Percentiles rank a stretch among this genome's conserved stretches.
Evolutionary conservation across 2,888 invertebrate genomes (phyloP).

Genomic region (Priocnemis perturbator): DNA sequence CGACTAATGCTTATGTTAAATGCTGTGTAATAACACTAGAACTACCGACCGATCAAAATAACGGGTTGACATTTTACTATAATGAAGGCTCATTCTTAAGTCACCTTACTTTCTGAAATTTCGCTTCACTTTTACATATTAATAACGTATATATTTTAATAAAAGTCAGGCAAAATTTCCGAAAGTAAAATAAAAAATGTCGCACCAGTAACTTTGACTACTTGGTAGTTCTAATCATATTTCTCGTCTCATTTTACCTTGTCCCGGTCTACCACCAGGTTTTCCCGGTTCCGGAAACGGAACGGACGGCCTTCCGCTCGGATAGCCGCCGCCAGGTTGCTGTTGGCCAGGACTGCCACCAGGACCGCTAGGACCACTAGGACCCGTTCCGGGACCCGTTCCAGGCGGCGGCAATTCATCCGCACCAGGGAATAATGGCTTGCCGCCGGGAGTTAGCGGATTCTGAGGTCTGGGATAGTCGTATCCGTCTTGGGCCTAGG

Average conservation of each 20-base stretch:
- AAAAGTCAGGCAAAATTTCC: too few relatives aligned
- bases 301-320: slow-evolving; percentile 55
- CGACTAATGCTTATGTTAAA: too few relatives aligned
- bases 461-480: slow-evolving; percentile 84
- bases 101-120: too few relatives aligned
- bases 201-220: too few relatives aligned
- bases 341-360: slow-evolving; percentile 49
- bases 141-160: too few relatives aligned
- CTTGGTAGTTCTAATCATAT: too few relatives aligned
- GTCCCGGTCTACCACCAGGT: slow-evolving; percentile 35
- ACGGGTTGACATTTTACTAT: too few relatives aligned
- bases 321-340: slow-evolving; percentile 56
- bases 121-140: too few relatives aligned
- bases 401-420: slow-evolving; percentile 52
- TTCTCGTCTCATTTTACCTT: not conserved
- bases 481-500: slow-evolving; percentile 84
- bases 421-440: slow-evolving; percentile 54
- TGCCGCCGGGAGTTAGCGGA: slow-evolving; percentile 75
- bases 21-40: too few relatives aligned
- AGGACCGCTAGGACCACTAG: slow-evolving; percentile 17
- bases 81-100: too few relatives aligned
- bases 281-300: slow-evolving; percentile 51
- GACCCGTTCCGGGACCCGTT: slow-evolving; percentile 8
- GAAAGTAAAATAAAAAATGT: too few relatives aligned
- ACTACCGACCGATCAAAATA: too few relatives aligned